These are phyloP conservation scores for Apus apus DNA, from an alignment of 2,113 vertebrate species.

Conservation along the genomic window DNA sequence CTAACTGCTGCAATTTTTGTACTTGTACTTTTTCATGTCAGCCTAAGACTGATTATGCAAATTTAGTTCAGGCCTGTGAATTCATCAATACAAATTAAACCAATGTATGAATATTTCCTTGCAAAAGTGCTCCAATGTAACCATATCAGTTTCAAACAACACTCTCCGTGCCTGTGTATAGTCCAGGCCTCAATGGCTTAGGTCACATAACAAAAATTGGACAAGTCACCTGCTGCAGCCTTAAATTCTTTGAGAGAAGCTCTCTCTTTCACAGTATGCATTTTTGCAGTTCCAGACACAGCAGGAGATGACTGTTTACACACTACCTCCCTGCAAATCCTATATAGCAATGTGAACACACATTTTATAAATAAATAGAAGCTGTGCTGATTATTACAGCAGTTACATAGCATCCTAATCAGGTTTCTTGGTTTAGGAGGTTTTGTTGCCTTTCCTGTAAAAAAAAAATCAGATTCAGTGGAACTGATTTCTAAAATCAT, in stretches of 20 bases:
- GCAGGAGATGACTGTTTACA: not conserved
- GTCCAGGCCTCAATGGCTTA: not conserved
- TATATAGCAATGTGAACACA: not conserved
- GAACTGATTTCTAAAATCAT: slow-evolving; percentile 33
- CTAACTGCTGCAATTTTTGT: not conserved
- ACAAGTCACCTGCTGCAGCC: not conserved
- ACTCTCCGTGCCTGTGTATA: not conserved
- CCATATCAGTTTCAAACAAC: slow-evolving; percentile 9
- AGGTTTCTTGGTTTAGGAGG: not conserved
- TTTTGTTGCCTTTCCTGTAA: not conserved
- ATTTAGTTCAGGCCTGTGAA: slow-evolving; percentile 63
- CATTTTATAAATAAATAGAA: not conserved
- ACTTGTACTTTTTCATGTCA: not conserved
- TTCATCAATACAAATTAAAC: slow-evolving; percentile 52
- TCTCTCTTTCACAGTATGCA: not conserved
- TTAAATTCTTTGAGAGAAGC: not conserved
- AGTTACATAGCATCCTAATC: not conserved
- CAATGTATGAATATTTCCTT: not conserved
- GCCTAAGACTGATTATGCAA: slow-evolving; percentile 42
- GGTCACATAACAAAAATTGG: not conserved
- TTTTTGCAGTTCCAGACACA: not conserved
- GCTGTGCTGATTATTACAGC: not conserved
- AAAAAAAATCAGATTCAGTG: slow-evolving; percentile 1
- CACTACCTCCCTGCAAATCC: not conserved
- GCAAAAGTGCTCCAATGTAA: slow-evolving; percentile 11